Evolutionary conservation across 2,797 vertebrate species (phyloP), one percentile per base, ranked within the genome.

Genomic region (Gymnodraco acuticeps): DNA sequence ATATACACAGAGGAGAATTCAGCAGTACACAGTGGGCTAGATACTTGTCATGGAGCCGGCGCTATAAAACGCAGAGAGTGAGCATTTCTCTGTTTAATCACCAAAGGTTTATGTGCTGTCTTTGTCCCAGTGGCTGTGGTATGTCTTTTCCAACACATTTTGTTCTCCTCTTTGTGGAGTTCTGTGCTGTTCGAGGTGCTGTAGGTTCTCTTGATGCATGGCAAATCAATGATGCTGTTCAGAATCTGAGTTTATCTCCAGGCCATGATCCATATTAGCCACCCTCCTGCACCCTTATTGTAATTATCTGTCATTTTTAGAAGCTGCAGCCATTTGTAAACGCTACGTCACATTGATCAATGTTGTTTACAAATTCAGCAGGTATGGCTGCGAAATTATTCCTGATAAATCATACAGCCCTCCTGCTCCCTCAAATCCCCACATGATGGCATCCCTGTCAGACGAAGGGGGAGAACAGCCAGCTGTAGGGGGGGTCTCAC

Each of bases 341-440:
- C 56, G 71, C 74, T 51, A 70, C 55, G 58, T 70, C 80, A 81
- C 73, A 90, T 88, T 93, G 92, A 94, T 94, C 92, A 90, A 88
- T 90, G 90, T 80, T 94, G 92, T 94, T 94, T 93, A 94, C 86
- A 85, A 82, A 93, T 93, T 93, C 90, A 87, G 88, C 81, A 90
- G 90, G 90, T 94, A 88, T 7, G 77, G 80, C 76, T 77, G 75
- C 82, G 75, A 87, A 94, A 92, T 90, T 68, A 90, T 92, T 73
- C 75, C 81, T 83, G 84, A 93, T 94, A 89, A 94, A 94, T 94
- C 89, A 92, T 71, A 80, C 80, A 60, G 75, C 31, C 59, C 60
- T 74, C 82, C 78, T 56, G 73, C 79, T 82, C 68, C 67, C 74
- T 19, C 10, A 78, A 83, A 91, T 89, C 83, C 78, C 81, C 54